Conservation (phyloP, 1,140 invertebrate genomes). For the Zaprionus nigranus region DNA sequence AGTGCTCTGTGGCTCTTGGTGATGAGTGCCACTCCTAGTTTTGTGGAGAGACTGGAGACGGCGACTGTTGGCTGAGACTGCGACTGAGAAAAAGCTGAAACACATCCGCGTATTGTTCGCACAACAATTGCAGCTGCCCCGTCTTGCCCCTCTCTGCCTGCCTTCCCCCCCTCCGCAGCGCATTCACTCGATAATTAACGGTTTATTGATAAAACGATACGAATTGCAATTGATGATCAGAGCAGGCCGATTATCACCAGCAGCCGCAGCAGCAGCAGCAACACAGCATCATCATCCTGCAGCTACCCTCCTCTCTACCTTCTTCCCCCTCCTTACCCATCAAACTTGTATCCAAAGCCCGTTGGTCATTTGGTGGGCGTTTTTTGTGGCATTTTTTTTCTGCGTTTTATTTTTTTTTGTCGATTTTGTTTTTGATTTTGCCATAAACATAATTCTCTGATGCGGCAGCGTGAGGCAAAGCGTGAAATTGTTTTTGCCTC, state of each 20-base stretch:
- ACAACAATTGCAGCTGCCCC: conserved; percentile 54
- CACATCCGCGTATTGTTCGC: conserved; percentile 76
- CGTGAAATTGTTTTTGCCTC: conserved; percentile 73
- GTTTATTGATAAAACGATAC: conserved; percentile 77
- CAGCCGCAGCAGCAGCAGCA: conserved; percentile 18
- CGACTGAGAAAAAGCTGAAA: conserved; percentile 43
- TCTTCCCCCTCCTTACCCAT: too few species aligned
- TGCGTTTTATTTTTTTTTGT: conserved; percentile 28
- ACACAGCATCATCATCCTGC: conserved; percentile 19
- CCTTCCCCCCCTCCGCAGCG: conserved; percentile 3
- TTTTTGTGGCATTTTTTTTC: conserved; percentile 14
- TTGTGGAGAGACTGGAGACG: background rate
- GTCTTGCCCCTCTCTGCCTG: background rate
- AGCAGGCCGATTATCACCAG: conserved; percentile 29
- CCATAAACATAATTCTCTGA: conserved; percentile 76
- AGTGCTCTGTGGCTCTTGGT: conserved; percentile 41
- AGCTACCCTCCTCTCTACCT: background rate
- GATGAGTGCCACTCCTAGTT: conserved; percentile 77
- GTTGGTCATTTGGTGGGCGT: conserved; percentile 69
- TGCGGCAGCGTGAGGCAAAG: conserved; percentile 47
- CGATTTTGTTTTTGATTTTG: conserved; percentile 14
- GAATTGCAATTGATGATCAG: conserved; percentile 42
- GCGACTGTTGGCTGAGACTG: background rate
- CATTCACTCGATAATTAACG: conserved; percentile 66
- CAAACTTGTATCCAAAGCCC: background rate